Percentiles rank a stretch among this genome's conserved stretches.
Evolutionary conservation across 2,113 vertebrate genomes (phyloP).

Genomic region (Psammodynastes pulverulentus): DNA sequence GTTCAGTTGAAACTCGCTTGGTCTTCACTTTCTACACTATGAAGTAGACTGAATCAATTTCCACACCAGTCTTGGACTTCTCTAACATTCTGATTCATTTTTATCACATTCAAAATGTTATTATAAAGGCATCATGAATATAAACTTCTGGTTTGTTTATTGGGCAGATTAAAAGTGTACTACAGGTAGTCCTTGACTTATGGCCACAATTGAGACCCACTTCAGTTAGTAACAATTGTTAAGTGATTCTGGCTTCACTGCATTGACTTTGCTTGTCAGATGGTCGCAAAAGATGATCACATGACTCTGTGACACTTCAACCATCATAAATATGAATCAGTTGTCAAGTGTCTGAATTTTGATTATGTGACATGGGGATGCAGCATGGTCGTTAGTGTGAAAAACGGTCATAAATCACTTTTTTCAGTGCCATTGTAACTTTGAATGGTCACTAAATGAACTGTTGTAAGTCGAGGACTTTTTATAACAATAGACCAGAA

Average conservation of each 20-base stretch:
- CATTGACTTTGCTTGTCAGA: background rate
- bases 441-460: background rate
- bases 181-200: background rate
- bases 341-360: background rate
- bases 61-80: background rate
- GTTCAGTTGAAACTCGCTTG: background rate
- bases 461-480: background rate
- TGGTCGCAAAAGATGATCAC: background rate
- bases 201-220: background rate
- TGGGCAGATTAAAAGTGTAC: background rate
- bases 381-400: background rate
- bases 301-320: background rate
- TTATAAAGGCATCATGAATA: background rate
- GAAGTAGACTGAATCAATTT: background rate
- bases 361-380: background rate
- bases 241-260: background rate
- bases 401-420: background rate
- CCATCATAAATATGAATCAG: background rate
- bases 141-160: background rate
- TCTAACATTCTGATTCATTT: background rate
- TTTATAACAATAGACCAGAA: background rate
- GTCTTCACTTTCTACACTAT: background rate
- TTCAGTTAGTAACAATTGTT: background rate
- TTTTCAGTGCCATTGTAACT: background rate
- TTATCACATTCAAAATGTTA: background rate